These are phyloP conservation scores for Tipula unca DNA, from an alignment of 2,888 invertebrate species.

Conservation along the genomic window DNA sequence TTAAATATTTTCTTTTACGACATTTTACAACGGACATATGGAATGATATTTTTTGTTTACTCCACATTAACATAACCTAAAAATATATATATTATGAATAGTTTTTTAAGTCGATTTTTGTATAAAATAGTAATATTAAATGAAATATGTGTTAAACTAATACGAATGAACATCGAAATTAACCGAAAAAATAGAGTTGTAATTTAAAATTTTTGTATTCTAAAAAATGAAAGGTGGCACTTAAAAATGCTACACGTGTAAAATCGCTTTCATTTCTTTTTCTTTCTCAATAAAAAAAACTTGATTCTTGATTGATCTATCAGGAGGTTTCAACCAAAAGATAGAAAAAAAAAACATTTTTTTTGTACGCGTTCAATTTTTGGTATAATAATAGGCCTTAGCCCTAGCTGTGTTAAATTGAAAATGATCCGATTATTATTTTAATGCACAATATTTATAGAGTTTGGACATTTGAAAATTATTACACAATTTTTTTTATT, in stretches of 20 bases:
- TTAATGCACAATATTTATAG: background rate
- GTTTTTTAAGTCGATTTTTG: background rate
- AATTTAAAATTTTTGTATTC: background rate
- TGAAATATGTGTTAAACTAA: background rate
- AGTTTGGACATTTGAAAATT: background rate
- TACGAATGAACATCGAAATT: background rate
- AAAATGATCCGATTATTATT: background rate
- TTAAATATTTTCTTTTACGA: background rate
- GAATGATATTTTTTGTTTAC: background rate
- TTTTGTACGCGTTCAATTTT: background rate
- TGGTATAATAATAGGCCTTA: background rate
- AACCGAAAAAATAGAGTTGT: background rate
- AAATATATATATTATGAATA: background rate
- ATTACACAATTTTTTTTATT: background rate
- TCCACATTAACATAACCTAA: background rate
- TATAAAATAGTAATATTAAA: background rate
- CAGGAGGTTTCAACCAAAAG: background rate
- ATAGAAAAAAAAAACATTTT: background rate
- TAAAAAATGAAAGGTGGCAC: background rate
- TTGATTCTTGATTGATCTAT: slow-evolving; percentile 14
- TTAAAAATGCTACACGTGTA: slow-evolving; percentile 14
- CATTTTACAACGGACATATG: background rate
- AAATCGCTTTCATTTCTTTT: background rate
- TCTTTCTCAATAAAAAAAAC: background rate
- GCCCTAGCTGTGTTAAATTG: background rate